phyloP scores from a whole-genome alignment of 2,113 vertebrate species.

The Rhynchomys soricoides region DNA sequence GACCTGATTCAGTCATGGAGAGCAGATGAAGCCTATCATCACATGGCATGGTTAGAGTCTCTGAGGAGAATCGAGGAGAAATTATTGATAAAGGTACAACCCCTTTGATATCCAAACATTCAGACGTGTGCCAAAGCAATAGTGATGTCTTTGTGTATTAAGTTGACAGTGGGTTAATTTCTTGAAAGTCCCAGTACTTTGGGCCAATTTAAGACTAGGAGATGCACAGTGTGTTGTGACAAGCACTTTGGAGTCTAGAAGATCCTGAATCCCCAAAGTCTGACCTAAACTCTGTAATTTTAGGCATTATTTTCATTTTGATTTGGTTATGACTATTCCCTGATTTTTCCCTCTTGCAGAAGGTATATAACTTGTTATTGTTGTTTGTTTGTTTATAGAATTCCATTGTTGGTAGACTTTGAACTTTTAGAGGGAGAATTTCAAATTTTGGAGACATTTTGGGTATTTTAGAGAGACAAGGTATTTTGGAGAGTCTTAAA shows the following conservation, averaged over 20 bases:
- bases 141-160: too few species aligned
- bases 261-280: too few species aligned
- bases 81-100: not conserved
- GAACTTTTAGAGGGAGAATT: not conserved
- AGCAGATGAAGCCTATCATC: not conserved
- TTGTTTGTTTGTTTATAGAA: not conserved
- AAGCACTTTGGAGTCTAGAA: not conserved
- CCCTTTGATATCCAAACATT: too few species aligned
- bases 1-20: not conserved
- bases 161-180: too few species aligned
- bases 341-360: not conserved
- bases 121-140: too few species aligned
- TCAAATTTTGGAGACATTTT: not conserved
- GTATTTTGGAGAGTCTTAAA: not conserved
- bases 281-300: not conserved
- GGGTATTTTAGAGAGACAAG: not conserved
- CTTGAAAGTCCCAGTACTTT: not conserved
- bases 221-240: not conserved
- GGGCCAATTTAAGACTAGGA: not conserved
- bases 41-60: not conserved
- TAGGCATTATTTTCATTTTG: not conserved
- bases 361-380: not conserved
- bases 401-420: not conserved
- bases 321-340: not conserved
- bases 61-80: not conserved